Evolutionary conservation across 2,797 vertebrate species (phyloP).

Genomic region (Acrocephalus scirpaceus): DNA sequence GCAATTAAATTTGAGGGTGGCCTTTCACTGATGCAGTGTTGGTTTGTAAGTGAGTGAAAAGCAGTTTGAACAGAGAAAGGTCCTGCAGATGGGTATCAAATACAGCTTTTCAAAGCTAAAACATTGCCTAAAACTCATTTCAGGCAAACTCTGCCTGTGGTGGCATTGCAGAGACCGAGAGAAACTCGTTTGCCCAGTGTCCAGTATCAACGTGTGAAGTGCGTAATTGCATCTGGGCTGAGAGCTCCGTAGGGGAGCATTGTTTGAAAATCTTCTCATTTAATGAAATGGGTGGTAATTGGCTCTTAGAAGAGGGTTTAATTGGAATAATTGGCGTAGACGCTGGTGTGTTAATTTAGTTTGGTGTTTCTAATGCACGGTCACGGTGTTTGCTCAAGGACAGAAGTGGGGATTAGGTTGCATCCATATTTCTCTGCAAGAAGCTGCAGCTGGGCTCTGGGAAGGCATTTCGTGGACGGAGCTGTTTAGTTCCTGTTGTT

Average conservation of each 20-base stretch:
- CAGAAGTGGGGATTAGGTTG: background rate
- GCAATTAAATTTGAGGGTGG: background rate
- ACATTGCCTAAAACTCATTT: background rate
- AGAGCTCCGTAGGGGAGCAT: background rate
- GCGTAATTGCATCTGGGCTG: background rate
- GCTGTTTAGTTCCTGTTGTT: background rate
- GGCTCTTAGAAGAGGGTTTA: slow-evolving; percentile 9
- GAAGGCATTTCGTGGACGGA: background rate
- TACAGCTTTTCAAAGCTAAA: background rate
- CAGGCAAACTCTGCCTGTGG: background rate
- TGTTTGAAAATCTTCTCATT: background rate
- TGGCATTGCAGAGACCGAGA: background rate
- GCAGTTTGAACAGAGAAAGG: background rate
- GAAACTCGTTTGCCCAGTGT: background rate
- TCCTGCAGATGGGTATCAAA: background rate
- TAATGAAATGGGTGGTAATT: slow-evolving; percentile 8
- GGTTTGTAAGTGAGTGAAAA: background rate
- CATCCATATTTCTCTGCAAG: background rate
- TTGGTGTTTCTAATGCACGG: background rate
- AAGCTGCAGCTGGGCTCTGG: background rate
- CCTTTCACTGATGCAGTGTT: accelerated
- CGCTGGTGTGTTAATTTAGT: background rate
- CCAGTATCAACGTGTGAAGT: background rate
- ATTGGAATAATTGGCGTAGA: slow-evolving; percentile 25
- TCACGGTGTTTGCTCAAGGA: background rate